phyloP scores from a whole-genome alignment of 1,140 invertebrate species.

The Hypsibius dujardini region DNA sequence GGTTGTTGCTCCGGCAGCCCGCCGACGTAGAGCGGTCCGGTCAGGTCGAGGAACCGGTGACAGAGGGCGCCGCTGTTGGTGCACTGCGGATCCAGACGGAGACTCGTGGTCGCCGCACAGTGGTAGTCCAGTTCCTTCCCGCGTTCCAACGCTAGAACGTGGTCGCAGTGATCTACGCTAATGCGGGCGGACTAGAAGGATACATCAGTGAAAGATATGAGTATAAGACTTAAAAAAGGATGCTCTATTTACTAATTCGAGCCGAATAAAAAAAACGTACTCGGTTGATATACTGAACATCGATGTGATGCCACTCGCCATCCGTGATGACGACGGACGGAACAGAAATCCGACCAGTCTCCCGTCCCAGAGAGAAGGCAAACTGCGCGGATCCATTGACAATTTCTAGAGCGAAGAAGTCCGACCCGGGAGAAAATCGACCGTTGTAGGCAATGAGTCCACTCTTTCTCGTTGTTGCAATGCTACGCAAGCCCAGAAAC shows the following conservation, averaged over 20 bases:
- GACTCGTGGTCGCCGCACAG: slow-evolving; percentile 57
- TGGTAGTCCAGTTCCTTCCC: slow-evolving; percentile 55
- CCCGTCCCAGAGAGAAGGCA: slow-evolving; percentile 68
- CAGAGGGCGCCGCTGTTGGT: slow-evolving; percentile 71
- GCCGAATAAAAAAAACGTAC: slow-evolving; percentile 33
- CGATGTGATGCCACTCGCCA: slow-evolving; percentile 80
- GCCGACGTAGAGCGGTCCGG: slow-evolving; percentile 81
- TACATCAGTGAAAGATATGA: slow-evolving; percentile 16
- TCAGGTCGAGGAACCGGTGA: slow-evolving; percentile 81
- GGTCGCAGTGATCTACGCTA: slow-evolving; percentile 74
- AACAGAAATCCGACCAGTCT: slow-evolving; percentile 38
- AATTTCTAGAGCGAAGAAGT: slow-evolving; percentile 79
- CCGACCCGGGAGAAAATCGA: slow-evolving; percentile 79
- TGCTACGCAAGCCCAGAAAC: slow-evolving; percentile 38
- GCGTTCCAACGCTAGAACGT: slow-evolving; percentile 54
- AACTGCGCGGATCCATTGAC: slow-evolving; percentile 56
- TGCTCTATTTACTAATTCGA: slow-evolving; percentile 10
- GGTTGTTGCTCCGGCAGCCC: slow-evolving; percentile 68
- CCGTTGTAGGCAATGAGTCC: slow-evolving; percentile 84
- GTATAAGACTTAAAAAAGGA: slow-evolving; percentile 16
- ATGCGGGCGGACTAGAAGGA: slow-evolving; percentile 56
- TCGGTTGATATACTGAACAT: slow-evolving; percentile 67
- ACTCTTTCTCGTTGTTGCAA: slow-evolving; percentile 63
- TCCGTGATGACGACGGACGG: slow-evolving; percentile 59
- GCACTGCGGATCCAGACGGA: slow-evolving; percentile 42